phyloP scores from a whole-genome alignment of 2,888 invertebrate genomes.

The Trissoscelio sp. region DNA sequence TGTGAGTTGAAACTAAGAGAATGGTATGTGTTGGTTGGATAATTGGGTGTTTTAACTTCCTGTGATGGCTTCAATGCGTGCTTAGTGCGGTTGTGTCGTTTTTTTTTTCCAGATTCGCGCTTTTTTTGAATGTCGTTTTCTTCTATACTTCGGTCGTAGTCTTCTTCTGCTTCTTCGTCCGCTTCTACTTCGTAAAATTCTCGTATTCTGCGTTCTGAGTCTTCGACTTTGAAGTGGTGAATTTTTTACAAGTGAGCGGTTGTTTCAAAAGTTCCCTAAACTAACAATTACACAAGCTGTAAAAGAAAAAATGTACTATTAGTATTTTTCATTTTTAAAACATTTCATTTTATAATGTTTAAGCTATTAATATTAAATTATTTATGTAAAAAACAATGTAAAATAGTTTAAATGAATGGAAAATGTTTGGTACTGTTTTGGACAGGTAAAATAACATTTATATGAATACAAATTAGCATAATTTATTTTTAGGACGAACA shows the following conservation, averaged over 20 bases:
- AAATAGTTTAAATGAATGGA: no score
- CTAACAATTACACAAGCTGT: constrained; percentile 88
- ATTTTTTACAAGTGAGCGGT: constrained; percentile 84
- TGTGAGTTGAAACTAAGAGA: constrained; percentile 73
- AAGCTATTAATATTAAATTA: no score
- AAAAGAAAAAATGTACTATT: constrained; percentile 79
- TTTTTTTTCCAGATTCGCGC: constrained; percentile 76
- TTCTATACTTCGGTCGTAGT: constrained; percentile 60
- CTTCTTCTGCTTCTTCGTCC: constrained; percentile 69
- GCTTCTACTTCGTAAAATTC: constrained; percentile 52
- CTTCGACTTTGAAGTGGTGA: constrained; percentile 81
- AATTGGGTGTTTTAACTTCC: constrained; percentile 87
- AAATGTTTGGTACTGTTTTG: no score
- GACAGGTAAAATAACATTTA: no score
- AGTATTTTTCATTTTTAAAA: no score
- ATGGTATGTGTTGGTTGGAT: constrained; percentile 76
- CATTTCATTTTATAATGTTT: no score
- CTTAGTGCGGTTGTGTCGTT: constrained; percentile 89
- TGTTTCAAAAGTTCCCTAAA: constrained; percentile 83
- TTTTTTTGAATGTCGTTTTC: constrained; percentile 41
- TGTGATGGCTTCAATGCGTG: constrained; percentile 96
- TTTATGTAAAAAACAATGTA: no score
- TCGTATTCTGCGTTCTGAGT: constrained; percentile 65
- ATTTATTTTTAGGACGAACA: no score
- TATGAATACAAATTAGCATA: no score